These are phyloP conservation scores for Tetraneura akinire DNA, from an alignment of 1,140 invertebrate genomes.

Conservation along the genomic window DNA sequence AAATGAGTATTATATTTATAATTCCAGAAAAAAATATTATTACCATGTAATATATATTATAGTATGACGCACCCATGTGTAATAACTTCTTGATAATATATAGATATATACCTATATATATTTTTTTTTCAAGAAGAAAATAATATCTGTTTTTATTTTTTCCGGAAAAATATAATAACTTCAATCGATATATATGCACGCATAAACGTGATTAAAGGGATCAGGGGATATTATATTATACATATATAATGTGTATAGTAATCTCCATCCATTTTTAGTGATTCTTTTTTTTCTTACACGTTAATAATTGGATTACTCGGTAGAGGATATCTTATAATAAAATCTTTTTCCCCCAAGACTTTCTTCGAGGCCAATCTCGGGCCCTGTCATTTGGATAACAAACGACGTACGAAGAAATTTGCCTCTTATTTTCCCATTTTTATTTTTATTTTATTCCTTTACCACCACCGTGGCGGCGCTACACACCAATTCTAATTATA, in stretches of 20 bases:
- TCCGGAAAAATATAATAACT: background rate
- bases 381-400: conserved; percentile 52
- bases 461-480: conserved; percentile 30
- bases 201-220: conserved; percentile 45
- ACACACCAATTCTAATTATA: conserved; percentile 48
- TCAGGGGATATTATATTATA: background rate
- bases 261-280: conserved; percentile 36
- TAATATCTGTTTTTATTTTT: background rate
- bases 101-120: too few species aligned
- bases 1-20: too few species aligned
- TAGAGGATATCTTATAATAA: conserved; percentile 49
- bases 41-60: too few species aligned
- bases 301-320: conserved; percentile 50
- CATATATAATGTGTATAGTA: background rate
- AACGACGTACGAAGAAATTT: conserved; percentile 50
- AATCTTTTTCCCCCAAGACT: conserved; percentile 51
- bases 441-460: conserved; percentile 12
- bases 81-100: too few species aligned
- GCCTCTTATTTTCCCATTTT: conserved; percentile 45
- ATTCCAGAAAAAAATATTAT: too few species aligned
- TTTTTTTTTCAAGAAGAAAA: background rate
- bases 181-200: background rate
- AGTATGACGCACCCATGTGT: background rate
- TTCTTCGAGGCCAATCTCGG: conserved; percentile 41
- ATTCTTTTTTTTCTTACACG: conserved; percentile 46